These are phyloP conservation scores for Saturnia japonica DNA, from an alignment of 2,888 invertebrate genomes.

Conservation along the genomic window DNA sequence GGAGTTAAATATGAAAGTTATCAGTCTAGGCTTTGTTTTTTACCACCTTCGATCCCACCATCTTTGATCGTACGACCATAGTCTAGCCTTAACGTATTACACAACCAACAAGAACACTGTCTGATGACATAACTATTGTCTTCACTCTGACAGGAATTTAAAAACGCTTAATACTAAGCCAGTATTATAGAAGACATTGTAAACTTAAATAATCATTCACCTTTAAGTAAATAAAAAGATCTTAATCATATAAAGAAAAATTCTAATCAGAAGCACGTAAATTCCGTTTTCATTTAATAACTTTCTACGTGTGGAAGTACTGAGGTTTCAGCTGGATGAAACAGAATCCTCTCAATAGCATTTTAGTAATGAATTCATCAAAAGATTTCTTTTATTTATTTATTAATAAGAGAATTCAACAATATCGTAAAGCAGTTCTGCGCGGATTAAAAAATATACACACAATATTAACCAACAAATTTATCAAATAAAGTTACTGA, in stretches of 20 bases:
- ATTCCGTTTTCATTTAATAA: background rate
- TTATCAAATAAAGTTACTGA: background rate
- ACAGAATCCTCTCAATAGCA: slow-evolving; percentile 11
- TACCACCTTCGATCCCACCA: no score
- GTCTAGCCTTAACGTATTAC: no score
- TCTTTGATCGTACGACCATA: no score
- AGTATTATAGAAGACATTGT: background rate
- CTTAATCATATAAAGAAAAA: background rate
- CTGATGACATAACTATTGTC: background rate
- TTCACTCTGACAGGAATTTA: background rate
- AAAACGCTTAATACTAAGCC: background rate
- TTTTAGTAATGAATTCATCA: background rate
- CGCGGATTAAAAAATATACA: background rate
- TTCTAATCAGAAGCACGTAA: slow-evolving; percentile 4
- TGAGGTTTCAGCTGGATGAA: slow-evolving; percentile 9
- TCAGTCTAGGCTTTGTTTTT: no score
- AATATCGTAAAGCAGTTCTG: background rate
- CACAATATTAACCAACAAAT: background rate
- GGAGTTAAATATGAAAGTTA: no score
- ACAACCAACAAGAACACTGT: no score
- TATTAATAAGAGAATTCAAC: background rate
- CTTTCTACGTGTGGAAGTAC: background rate
- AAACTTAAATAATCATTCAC: background rate
- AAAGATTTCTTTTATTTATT: background rate
- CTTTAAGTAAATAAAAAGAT: background rate